Evolutionary conservation across 2,888 invertebrate species (phyloP).

Genomic region (Mimas tiliae): DNA sequence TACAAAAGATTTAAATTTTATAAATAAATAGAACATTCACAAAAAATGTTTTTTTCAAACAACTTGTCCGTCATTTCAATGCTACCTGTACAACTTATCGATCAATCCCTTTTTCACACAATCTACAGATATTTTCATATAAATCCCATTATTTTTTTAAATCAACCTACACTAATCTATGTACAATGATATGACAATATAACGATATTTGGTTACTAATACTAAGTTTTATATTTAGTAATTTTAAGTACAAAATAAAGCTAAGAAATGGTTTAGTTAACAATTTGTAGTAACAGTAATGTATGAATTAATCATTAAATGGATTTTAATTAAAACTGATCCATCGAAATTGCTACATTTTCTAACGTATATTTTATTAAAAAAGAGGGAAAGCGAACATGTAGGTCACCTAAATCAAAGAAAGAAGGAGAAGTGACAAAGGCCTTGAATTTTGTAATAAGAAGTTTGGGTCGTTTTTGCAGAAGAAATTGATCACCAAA

Average conservation of each 20-base stretch:
- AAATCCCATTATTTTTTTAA: neutral
- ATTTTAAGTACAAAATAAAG: constrained; percentile 28
- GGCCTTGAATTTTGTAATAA: no score
- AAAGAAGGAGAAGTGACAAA: no score
- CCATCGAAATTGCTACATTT: no score
- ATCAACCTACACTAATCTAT: constrained; percentile 27
- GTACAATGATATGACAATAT: constrained; percentile 38
- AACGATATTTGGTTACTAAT: constrained; percentile 22
- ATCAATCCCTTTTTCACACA: no score
- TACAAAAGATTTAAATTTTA: neutral
- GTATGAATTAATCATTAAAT: neutral
- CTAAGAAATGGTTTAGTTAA: constrained; percentile 33
- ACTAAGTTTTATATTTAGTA: constrained; percentile 26
- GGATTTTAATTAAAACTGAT: no score
- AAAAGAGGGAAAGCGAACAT: no score
- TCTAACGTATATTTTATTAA: no score
- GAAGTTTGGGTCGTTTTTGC: no score
- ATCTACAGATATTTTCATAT: neutral
- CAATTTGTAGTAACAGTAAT: constrained; percentile 26
- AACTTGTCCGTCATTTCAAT: neutral
- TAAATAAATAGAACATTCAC: neutral
- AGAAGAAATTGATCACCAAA: no score
- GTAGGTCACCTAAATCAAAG: no score
- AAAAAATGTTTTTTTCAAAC: neutral
- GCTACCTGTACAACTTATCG: neutral